phyloP scores from a whole-genome alignment of 2,113 vertebrate genomes.

The Stegostoma tigrinum region DNA sequence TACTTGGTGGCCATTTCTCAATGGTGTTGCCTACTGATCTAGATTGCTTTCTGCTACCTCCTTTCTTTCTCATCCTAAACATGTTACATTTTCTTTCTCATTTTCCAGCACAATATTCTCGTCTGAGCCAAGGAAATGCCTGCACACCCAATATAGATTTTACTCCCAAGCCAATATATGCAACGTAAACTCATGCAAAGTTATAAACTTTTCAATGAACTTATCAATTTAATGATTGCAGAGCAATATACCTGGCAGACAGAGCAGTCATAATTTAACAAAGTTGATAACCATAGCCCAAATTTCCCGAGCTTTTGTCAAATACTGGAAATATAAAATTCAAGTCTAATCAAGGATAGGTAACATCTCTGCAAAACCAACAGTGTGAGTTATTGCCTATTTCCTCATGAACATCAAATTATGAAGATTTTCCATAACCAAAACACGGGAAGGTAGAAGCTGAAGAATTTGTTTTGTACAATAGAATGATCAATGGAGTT shows the following conservation, averaged over 20 bases:
- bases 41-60: too few relatives aligned
- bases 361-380: neutral
- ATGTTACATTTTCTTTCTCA: too few relatives aligned
- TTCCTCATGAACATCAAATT: neutral
- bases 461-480: neutral
- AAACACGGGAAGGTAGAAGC: neutral
- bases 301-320: neutral
- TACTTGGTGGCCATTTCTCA: too few relatives aligned
- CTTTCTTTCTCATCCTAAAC: too few relatives aligned
- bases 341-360: neutral
- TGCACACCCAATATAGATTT: neutral
- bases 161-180: neutral
- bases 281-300: neutral
- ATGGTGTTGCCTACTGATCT: too few relatives aligned
- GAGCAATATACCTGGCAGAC: neutral
- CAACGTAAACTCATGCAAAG: neutral
- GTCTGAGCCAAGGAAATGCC: neutral
- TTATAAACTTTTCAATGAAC: neutral
- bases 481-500: neutral
- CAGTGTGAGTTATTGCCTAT: neutral
- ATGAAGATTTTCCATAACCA: neutral
- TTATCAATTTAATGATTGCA: neutral
- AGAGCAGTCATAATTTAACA: neutral
- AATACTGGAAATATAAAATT: neutral
- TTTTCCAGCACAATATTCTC: too few relatives aligned